Base-by-base conservation (phyloP, 2,113 vertebrate genomes). In the Suncus etruscus region DNA sequence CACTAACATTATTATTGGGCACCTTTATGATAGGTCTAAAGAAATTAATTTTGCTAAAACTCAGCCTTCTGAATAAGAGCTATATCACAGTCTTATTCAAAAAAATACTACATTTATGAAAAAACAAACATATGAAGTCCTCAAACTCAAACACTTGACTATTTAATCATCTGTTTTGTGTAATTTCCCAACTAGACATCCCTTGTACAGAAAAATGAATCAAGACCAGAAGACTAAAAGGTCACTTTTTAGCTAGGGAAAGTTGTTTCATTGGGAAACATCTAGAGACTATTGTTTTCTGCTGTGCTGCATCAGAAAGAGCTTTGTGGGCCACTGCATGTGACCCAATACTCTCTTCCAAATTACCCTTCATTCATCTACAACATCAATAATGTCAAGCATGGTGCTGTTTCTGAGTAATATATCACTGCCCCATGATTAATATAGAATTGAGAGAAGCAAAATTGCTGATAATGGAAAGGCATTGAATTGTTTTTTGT, bases 131-230 rank as follows among this genome's bases (percentile, higher is more conserved):
- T 39, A 31, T 22, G 4, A 65, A 63, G 32, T 32, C 11, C 90
- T 86, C 65, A 91, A 51, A 82, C 1, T 3, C 58, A 89, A 74
- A 79, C 51, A 87, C 31, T 69, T 91, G 79, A 58, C 76, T 65
- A 58, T 51, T 78, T 87, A 74, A 92, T 81, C 83, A 27, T 78
- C 58, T 91, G 8, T 31, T 63, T 79, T 87, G n/a, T 75, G n/a
- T 82, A 39, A 39, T 63, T 18, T 8, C 22, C 15, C 27, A 51
- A 76, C 1, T 92, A 29, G 3, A 73, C 76, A 29, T 24, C 11
- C 20, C 51, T 88, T 89, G 86, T 74, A 31, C 29, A n/a, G 27
- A 68, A 32, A 90, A 74, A 1, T 72, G 12, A 68, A 76, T 69
- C 61, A 83, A 85, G 29, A 66, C 6, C 31, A 8, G 15, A 12